Evolutionary conservation across 2,888 invertebrate species (phyloP).

Genomic region (Conchocele bisecta): DNA sequence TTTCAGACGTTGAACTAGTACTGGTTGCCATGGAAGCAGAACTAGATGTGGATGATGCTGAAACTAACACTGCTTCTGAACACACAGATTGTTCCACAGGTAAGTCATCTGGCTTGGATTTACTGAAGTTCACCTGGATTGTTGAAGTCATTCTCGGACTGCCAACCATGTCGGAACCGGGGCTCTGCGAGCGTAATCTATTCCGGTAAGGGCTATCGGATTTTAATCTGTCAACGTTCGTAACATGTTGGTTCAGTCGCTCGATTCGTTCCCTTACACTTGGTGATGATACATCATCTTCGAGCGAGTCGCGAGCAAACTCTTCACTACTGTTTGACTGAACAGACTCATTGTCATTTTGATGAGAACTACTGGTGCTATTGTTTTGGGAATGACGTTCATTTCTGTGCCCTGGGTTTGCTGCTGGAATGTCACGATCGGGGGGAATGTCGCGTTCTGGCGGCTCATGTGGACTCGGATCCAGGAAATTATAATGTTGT

Average conservation of each 20-base stretch:
- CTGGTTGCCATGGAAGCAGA: slow-evolving; percentile 1
- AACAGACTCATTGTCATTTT: slow-evolving; percentile 4
- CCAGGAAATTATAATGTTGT: slow-evolving; percentile 40
- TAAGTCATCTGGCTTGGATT: background rate
- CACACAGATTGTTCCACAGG: background rate
- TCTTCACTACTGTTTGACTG: slow-evolving; percentile 2
- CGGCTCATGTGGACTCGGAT: slow-evolving; percentile 70
- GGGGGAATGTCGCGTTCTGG: slow-evolving; percentile 69
- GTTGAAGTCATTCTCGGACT: slow-evolving; percentile 52
- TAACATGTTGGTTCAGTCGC: slow-evolving; percentile 55
- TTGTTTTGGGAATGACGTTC: slow-evolving; percentile 5
- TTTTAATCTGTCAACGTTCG: slow-evolving; percentile 6
- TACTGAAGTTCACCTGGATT: slow-evolving; percentile 11
- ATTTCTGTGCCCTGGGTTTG: background rate
- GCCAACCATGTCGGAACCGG: slow-evolving; percentile 19
- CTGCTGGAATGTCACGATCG: slow-evolving; percentile 30
- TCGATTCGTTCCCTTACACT: slow-evolving; percentile 69
- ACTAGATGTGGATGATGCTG: background rate
- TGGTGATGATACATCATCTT: slow-evolving; percentile 44
- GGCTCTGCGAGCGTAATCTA: slow-evolving; percentile 31
- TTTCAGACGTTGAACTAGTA: slow-evolving; percentile 2
- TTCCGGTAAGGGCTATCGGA: slow-evolving; percentile 27
- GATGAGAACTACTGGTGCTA: slow-evolving; percentile 5
- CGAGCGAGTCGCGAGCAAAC: slow-evolving; percentile 23
- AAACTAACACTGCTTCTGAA: background rate